Evolutionary conservation across 2,113 vertebrate genomes (phyloP).

Genomic region (Chrysochloris asiatica): DNA sequence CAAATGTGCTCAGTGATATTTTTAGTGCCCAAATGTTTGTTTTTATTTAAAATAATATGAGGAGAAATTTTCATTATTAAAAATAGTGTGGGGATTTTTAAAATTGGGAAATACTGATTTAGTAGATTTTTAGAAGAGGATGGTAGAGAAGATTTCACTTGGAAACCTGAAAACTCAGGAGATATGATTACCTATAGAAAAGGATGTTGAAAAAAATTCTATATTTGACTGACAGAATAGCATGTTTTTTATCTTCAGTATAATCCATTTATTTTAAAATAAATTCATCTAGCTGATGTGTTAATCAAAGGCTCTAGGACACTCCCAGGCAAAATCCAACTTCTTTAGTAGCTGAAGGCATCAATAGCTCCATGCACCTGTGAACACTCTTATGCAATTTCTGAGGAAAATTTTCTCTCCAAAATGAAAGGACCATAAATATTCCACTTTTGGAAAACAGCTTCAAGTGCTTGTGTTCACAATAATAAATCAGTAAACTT

Average conservation of each 20-base stretch:
- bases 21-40: not conserved
- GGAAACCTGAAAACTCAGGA: conserved; percentile 13
- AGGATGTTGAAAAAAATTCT: not conserved
- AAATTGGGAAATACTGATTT: not conserved
- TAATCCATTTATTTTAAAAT: not conserved
- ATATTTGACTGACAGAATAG: not conserved
- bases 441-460: not conserved
- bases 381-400: not conserved
- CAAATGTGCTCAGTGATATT: not conserved
- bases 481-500: not conserved
- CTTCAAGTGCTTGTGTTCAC: not conserved
- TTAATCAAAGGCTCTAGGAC: not conserved
- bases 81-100: not conserved
- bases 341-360: not conserved
- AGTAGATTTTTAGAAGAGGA: conserved; percentile 5
- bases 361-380: not conserved
- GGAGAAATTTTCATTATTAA: not conserved
- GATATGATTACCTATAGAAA: not conserved
- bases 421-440: not conserved
- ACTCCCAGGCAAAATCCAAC: not conserved
- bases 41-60: conserved; percentile 1
- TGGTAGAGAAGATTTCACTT: not conserved
- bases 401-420: not conserved
- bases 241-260: not conserved
- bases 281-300: not conserved